phyloP scores from a whole-genome alignment of 1,140 invertebrate genomes.

The Meloidogyne exigua region DNA sequence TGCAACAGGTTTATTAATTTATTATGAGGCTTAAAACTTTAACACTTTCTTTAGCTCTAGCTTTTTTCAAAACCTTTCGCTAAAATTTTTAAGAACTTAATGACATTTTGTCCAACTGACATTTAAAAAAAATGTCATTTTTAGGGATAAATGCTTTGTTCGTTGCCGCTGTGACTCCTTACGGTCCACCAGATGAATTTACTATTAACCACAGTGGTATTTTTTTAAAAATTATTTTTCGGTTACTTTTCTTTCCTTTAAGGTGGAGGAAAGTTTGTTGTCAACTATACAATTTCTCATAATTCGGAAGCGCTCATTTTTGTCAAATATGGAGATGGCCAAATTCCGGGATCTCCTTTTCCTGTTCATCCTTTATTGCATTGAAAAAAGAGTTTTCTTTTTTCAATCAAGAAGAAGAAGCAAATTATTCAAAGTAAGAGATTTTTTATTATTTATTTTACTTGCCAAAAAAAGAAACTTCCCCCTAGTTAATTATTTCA shows the following conservation, averaged over 20 bases:
- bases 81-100: too few relatives aligned
- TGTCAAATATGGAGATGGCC: constrained; percentile 41
- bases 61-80: too few relatives aligned
- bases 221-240: neutral
- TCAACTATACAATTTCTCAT: constrained; percentile 37
- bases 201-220: constrained; percentile 77
- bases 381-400: neutral
- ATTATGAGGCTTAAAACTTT: too few relatives aligned
- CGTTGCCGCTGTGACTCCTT: constrained; percentile 89
- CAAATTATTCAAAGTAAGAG: neutral
- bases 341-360: constrained; percentile 44
- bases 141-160: constrained; percentile 77
- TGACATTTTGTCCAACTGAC: neutral
- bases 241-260: constrained; percentile 62
- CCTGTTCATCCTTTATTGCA: constrained; percentile 27
- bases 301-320: constrained; percentile 31
- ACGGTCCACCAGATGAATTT: constrained; percentile 91
- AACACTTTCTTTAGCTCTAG: too few relatives aligned
- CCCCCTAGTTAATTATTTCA: neutral
- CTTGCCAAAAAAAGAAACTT: neutral
- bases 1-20: constrained; percentile 68
- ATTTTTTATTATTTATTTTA: neutral
- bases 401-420: too few relatives aligned
- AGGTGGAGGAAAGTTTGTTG: constrained; percentile 78
- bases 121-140: neutral